Conservation (phyloP, 2,113 vertebrate genomes). For the Ageneiosus marmoratus region DNA sequence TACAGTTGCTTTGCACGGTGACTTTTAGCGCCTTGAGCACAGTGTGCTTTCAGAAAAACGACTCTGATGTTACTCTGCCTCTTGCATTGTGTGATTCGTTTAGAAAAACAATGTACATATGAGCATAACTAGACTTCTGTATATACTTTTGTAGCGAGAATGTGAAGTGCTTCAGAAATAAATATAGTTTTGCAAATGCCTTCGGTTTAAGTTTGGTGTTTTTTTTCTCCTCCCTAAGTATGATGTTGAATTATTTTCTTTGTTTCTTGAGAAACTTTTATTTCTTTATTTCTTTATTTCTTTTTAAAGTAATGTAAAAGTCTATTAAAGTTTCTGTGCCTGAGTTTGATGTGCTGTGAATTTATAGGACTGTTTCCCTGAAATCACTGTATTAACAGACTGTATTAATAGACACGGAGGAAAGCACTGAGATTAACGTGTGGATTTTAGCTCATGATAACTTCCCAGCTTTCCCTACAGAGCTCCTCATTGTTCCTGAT, state of each 20-base stretch:
- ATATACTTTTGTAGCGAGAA: constrained; percentile 43
- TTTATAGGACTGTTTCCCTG: background rate
- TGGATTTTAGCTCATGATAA: background rate
- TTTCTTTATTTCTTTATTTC: too few relatives aligned
- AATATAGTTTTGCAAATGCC: constrained; percentile 40
- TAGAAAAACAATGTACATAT: background rate
- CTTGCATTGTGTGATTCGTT: constrained; percentile 1
- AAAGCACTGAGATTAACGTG: background rate
- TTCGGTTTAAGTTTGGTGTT: background rate
- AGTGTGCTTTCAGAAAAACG: constrained; percentile 14
- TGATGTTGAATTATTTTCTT: too few relatives aligned
- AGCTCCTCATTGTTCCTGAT: background rate
- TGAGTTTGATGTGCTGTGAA: background rate
- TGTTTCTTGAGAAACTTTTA: too few relatives aligned
- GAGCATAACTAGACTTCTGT: background rate
- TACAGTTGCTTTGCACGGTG: constrained; percentile 11
- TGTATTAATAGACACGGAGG: background rate
- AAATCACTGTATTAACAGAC: background rate
- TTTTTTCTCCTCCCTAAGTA: background rate
- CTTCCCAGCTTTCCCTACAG: background rate
- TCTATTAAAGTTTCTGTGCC: background rate
- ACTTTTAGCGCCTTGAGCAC: background rate
- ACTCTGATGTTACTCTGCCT: background rate
- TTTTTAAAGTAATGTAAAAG: too few relatives aligned
- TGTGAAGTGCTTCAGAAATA: constrained; percentile 42